Evolutionary conservation across 2,888 invertebrate genomes (phyloP), one percentile per base, ranked within the genome.

Genomic region (Tetranychus truncatus): DNA sequence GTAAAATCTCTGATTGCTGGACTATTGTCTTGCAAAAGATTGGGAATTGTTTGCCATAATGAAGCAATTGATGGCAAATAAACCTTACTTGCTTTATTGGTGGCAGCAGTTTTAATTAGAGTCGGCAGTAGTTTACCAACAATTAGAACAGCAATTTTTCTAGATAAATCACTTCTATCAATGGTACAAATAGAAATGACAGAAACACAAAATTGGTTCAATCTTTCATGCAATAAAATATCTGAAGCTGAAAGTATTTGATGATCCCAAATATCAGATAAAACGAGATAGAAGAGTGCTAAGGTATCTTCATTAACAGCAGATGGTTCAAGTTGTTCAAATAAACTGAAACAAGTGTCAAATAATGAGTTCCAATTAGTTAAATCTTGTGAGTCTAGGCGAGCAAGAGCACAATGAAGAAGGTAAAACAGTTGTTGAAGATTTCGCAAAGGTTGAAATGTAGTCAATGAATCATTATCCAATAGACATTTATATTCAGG

Each of bases 401-500:
- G 20, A 20, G 34, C 18, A 21, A 69, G 18, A 20, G 21, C 21
- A 24, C 34, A 24, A 21, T 24, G 34, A 9, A 82, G n/a, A 83
- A 82, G n/a, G 88, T 87, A 82, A 87, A 89, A 77, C 86, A 85
- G 78, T 89, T 86, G 83, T 92, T 92, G 84, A 95, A 95, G 72
- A 91, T 44, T 24, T 34, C 34, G 18, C 45, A 73, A 24, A 74
- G 74, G 74, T 72, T 73, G 45, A 46, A 7, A 20, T 24, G 21
- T 20, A 11, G 69, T 69, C 21, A 69, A 69, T 11, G 69, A 69
- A 55, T 15, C 7, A 55, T 55, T 55, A 15, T 8, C 0, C 11
- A 55, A 55, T 9, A 55, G 7, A 55, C 55, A 55, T 69, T 69
- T 20, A 20, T 24, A 24, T 69, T 69, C 69, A 11, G 69, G 34